These are phyloP conservation scores for Cephus pygmeus DNA, from an alignment of 2,888 invertebrate species.

Conservation along the genomic window DNA sequence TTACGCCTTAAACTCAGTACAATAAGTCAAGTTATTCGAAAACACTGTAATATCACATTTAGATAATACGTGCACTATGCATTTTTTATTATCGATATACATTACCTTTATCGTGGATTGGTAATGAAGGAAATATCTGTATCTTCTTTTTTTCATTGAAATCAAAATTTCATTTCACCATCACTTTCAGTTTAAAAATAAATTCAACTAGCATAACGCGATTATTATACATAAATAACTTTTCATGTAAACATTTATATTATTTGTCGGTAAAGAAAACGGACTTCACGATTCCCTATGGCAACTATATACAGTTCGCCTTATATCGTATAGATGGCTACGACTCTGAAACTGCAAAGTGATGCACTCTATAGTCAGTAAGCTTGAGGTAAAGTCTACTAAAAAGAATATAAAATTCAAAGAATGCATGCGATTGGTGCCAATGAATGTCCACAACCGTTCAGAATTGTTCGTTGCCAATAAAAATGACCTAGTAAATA, in stretches of 20 bases:
- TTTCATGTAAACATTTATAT: not conserved
- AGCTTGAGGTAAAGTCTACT: not conserved
- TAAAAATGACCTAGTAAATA: not conserved
- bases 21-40: too few species aligned
- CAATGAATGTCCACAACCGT: not conserved
- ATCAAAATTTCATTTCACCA: not conserved
- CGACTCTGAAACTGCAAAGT: not conserved
- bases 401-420: not conserved
- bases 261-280: not conserved
- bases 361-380: not conserved
- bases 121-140: not conserved
- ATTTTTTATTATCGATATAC: not conserved
- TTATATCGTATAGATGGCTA: not conserved
- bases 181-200: not conserved
- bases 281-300: not conserved
- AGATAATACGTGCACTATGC: not conserved
- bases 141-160: not conserved
- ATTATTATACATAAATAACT: not conserved
- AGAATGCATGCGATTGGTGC: not conserved
- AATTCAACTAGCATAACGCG: not conserved
- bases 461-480: not conserved
- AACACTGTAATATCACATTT: not conserved
- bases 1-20: too few species aligned
- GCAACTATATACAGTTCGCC: not conserved
- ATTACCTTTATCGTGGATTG: not conserved